Percentiles rank a stretch among this genome's conserved stretches.
phyloP scores from a whole-genome alignment of 2,797 vertebrate genomes.

The Vultur gryphus region DNA sequence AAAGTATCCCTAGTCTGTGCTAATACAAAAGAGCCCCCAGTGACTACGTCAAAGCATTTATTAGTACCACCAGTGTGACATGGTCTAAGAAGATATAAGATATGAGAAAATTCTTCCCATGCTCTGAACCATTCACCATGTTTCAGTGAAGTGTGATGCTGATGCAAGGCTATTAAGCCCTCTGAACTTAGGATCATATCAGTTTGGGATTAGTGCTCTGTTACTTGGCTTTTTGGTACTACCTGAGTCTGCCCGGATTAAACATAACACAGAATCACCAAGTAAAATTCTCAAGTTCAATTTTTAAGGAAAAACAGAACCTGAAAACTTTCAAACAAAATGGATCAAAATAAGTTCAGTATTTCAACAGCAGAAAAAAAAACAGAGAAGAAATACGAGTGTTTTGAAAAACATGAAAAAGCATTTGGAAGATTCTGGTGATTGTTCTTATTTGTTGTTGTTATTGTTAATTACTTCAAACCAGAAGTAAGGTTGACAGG shows the following conservation, averaged over 20 bases:
- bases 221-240: background rate
- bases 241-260: background rate
- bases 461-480: background rate
- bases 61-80: background rate
- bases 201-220: background rate
- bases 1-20: background rate
- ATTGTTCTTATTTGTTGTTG: background rate
- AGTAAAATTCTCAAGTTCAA: background rate
- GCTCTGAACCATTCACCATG: background rate
- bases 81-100: background rate
- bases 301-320: background rate
- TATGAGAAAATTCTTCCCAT: background rate
- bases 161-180: background rate
- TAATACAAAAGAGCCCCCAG: background rate
- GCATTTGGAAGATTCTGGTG: background rate
- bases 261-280: background rate
- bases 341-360: background rate
- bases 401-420: background rate
- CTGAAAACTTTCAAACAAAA: background rate
- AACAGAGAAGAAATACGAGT: background rate
- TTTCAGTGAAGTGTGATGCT: background rate
- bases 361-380: background rate
- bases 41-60: background rate
- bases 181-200: background rate
- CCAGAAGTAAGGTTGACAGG: background rate